A percentile compares a stretch with the other conserved stretches of the same genome.
These are phyloP conservation scores for Perognathus longimembris DNA, from an alignment of 2,113 vertebrate species.

Conservation along the genomic window DNA sequence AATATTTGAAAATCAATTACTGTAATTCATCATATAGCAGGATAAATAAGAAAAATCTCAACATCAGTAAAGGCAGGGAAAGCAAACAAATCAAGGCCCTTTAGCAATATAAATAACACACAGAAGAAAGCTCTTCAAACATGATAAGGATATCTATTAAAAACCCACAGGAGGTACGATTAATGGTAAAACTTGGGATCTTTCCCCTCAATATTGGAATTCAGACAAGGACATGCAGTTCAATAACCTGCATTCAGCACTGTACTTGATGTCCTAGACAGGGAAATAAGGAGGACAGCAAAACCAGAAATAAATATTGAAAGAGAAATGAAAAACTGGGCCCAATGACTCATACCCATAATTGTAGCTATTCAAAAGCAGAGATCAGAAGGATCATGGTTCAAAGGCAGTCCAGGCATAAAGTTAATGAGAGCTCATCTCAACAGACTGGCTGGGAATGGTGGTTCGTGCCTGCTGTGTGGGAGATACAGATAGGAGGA, in stretches of 20 bases:
- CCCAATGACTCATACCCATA: too few relatives aligned
- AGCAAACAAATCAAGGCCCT: slow-evolving; percentile 1
- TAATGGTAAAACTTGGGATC: not conserved
- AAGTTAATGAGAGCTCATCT: too few relatives aligned
- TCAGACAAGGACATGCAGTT: not conserved
- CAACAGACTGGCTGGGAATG: too few relatives aligned
- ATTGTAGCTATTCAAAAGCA: too few relatives aligned
- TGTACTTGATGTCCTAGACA: not conserved
- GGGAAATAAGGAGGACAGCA: not conserved
- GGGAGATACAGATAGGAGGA: too few relatives aligned
- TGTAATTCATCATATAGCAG: slow-evolving; percentile 1
- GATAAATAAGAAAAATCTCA: not conserved
- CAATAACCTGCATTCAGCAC: not conserved
- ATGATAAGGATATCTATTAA: not conserved
- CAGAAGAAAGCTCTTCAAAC: not conserved
- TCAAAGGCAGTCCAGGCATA: too few relatives aligned
- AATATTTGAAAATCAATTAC: slow-evolving; percentile 51
- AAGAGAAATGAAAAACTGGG: not conserved
- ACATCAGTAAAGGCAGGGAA: not conserved
- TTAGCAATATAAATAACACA: slow-evolving; percentile 37
- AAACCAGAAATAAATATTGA: not conserved
- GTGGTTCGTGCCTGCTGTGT: too few relatives aligned
- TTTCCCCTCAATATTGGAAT: not conserved
- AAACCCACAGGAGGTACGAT: not conserved
- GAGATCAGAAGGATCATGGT: too few relatives aligned